A percentile compares a stretch with the other conserved stretches of the same genome.
These are phyloP conservation scores for Zingel zingel DNA, from an alignment of 2,113 vertebrate species.

Conservation along the genomic window DNA sequence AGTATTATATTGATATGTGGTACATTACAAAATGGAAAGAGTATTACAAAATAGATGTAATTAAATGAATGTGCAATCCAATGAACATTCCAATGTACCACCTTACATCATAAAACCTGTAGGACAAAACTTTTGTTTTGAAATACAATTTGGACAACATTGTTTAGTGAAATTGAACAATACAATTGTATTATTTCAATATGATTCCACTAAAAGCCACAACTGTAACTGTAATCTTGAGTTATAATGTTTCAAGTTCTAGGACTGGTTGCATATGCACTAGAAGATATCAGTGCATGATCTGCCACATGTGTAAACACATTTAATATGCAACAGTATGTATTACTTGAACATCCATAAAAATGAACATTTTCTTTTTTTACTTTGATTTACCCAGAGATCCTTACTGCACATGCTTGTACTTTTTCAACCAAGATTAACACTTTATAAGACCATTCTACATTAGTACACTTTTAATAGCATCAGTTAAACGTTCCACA, in stretches of 20 bases:
- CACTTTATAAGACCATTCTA: neutral
- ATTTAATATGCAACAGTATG: neutral
- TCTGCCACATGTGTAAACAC: neutral
- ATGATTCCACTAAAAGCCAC: neutral
- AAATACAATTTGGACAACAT: neutral
- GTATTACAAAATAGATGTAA: neutral
- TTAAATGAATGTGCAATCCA: neutral
- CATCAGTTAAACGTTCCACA: no score
- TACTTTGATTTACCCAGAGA: neutral
- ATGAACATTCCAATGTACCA: no score
- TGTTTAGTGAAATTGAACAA: neutral
- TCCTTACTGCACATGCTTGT: neutral
- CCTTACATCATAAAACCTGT: neutral
- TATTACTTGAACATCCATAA: neutral
- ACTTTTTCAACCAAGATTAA: neutral
- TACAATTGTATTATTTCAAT: neutral
- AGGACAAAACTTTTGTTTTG: neutral
- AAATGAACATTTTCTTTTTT: neutral
- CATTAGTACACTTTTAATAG: no score
- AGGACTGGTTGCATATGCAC: neutral
- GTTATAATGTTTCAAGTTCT: neutral
- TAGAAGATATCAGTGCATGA: neutral
- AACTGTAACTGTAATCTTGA: neutral
- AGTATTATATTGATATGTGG: neutral
- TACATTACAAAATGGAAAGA: neutral